Evolutionary conservation across 2,888 invertebrate genomes (phyloP).

Genomic region (Microdon myrmicae): DNA sequence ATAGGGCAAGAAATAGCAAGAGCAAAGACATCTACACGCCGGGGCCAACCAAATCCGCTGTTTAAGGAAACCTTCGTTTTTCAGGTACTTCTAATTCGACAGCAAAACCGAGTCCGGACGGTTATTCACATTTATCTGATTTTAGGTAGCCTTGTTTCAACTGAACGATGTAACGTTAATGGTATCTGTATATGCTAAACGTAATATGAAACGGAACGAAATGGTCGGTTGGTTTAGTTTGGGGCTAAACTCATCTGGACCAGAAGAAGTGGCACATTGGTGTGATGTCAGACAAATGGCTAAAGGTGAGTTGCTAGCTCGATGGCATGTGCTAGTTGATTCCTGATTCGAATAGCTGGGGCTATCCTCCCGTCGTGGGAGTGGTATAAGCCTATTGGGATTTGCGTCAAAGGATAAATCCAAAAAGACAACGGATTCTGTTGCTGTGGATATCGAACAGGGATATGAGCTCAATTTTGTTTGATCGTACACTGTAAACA

Average conservation of each 20-base stretch:
- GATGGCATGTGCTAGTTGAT: constrained; percentile 91
- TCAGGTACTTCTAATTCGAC: constrained; percentile 73
- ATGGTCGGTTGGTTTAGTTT: constrained; percentile 98
- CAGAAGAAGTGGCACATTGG: constrained; percentile 93
- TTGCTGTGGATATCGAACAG: constrained; percentile 65
- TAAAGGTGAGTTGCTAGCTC: constrained; percentile 88
- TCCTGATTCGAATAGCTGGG: constrained; percentile 72
- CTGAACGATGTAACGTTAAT: constrained; percentile 93
- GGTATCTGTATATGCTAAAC: constrained; percentile 92
- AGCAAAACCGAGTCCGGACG: not conserved
- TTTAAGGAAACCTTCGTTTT: constrained; percentile 97
- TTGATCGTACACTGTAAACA: constrained; percentile 50
- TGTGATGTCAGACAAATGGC: constrained; percentile 88
- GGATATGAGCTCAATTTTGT: constrained; percentile 65
- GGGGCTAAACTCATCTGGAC: constrained; percentile 90
- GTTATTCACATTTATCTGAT: too few species aligned
- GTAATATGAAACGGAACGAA: constrained; percentile 92
- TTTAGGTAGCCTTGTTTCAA: constrained; percentile 91
- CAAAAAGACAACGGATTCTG: constrained; percentile 57
- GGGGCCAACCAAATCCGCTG: constrained; percentile 94
- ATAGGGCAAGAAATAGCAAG: constrained; percentile 93
- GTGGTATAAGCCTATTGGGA: constrained; percentile 59
- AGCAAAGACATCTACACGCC: constrained; percentile 89
- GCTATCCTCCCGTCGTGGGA: constrained; percentile 63
- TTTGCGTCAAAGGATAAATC: constrained; percentile 61